These are phyloP conservation scores for Ischnura elegans DNA, from an alignment of 2,888 invertebrate species.

Conservation along the genomic window DNA sequence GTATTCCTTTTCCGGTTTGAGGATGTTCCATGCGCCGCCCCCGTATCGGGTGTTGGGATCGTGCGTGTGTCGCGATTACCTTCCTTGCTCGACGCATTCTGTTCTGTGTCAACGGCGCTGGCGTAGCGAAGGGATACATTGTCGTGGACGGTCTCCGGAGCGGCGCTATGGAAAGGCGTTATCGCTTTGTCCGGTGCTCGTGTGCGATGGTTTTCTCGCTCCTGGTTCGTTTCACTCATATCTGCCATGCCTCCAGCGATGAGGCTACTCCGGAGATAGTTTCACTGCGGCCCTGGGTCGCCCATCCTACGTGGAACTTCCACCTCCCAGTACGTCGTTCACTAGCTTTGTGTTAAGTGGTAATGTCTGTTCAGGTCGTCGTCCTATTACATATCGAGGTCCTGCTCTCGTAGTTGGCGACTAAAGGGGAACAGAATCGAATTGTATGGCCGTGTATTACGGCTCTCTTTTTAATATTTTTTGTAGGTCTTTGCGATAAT, in stretches of 20 bases:
- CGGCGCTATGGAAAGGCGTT: neutral
- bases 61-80: neutral
- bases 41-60: neutral
- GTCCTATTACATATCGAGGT: neutral
- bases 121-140: neutral
- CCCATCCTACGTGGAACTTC: neutral
- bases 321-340: neutral
- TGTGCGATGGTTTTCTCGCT: neutral
- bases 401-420: neutral
- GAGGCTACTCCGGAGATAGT: neutral
- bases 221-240: slow-evolving; percentile 8
- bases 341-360: neutral
- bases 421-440: too few relatives aligned
- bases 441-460: too few relatives aligned
- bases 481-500: too few relatives aligned
- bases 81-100: neutral
- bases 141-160: neutral
- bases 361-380: neutral
- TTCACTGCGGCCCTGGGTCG: neutral
- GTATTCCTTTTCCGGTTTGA: neutral
- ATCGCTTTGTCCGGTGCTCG: neutral
- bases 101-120: neutral
- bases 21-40: neutral
- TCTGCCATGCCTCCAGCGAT: neutral
- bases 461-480: too few relatives aligned